Conservation (phyloP, 2,888 invertebrate genomes). For the Bembecia ichneumoniformis region DNA sequence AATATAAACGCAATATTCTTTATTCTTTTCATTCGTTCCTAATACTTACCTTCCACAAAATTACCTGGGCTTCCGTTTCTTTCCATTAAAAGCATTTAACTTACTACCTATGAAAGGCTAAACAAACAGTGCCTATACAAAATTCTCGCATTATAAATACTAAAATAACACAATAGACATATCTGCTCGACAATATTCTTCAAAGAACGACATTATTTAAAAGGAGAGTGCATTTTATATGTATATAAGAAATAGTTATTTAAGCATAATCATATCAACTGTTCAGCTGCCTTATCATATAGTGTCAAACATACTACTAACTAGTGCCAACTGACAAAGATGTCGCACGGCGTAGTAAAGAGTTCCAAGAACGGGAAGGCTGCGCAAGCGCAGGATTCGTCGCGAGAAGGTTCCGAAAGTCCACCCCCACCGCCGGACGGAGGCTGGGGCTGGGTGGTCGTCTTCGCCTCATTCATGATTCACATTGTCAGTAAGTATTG, state of each 20-base stretch:
- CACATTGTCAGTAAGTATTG: conserved; percentile 91
- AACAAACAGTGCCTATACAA: conserved; percentile 19
- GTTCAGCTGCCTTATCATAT: conserved; percentile 24
- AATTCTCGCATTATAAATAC: conserved; percentile 7
- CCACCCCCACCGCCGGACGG: conserved; percentile 84
- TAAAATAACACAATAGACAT: conserved; percentile 10
- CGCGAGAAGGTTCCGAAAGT: conserved; percentile 40
- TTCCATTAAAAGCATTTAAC: conserved; percentile 7
- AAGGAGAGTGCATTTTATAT: background rate
- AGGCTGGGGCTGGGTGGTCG: conserved; percentile 96
- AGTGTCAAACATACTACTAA: conserved; percentile 13
- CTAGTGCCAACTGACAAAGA: conserved; percentile 28
- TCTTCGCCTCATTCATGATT: conserved; percentile 95
- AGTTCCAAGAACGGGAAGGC: conserved; percentile 45
- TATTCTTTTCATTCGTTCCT: conserved; percentile 17
- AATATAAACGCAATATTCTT: conserved; percentile 23
- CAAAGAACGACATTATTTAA: background rate
- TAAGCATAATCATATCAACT: conserved; percentile 24
- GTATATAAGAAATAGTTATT: background rate
- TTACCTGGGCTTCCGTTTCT: conserved; percentile 14
- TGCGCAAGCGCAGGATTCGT: conserved; percentile 32
- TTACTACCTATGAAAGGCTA: conserved; percentile 4
- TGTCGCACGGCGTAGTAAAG: conserved; percentile 60
- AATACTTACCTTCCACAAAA: conserved; percentile 25
- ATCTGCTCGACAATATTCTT: conserved; percentile 16